phyloP scores from a whole-genome alignment of 1,140 invertebrate species.

The Pristionchus pacificus region DNA sequence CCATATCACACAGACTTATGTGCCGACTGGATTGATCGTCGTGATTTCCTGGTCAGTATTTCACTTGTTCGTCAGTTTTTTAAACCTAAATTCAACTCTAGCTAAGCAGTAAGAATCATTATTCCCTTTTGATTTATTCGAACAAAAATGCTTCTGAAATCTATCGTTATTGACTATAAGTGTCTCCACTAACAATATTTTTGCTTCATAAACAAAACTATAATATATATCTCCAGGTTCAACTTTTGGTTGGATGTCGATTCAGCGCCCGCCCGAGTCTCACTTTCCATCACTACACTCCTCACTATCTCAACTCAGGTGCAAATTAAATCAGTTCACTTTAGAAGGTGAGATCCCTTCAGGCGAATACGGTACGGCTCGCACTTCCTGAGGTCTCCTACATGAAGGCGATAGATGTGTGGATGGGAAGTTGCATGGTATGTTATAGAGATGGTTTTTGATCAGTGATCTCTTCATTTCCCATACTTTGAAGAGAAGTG shows the following conservation, averaged over 20 bases:
- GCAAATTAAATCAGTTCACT: neutral
- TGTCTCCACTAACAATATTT: conserved; percentile 12
- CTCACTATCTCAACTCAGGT: conserved; percentile 52
- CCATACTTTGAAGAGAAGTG: too few relatives aligned
- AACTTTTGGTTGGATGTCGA: conserved; percentile 60
- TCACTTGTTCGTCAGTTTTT: conserved; percentile 2
- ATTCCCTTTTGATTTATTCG: too few relatives aligned
- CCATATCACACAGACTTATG: conserved; percentile 56
- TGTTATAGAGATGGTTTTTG: too few relatives aligned
- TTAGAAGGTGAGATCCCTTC: conserved; percentile 2
- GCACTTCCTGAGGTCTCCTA: conserved; percentile 52
- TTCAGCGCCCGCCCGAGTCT: conserved; percentile 57
- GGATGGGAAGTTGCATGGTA: conserved; percentile 48
- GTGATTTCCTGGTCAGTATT: conserved; percentile 52
- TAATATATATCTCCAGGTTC: conserved; percentile 38
- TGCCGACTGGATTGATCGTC: conserved; percentile 54
- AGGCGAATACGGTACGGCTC: conserved; percentile 51
- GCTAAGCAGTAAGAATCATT: too few relatives aligned
- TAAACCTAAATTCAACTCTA: neutral
- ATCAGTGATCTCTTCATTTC: too few relatives aligned
- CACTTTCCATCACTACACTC: conserved; percentile 54
- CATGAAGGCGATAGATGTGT: conserved; percentile 54
- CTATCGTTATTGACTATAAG: neutral
- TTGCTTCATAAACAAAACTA: conserved; percentile 5
- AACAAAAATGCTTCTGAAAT: neutral